A percentile compares a stretch with the other conserved stretches of the same genome.
phyloP scores from a whole-genome alignment of 2,113 vertebrate genomes.

The Sander lucioperca region DNA sequence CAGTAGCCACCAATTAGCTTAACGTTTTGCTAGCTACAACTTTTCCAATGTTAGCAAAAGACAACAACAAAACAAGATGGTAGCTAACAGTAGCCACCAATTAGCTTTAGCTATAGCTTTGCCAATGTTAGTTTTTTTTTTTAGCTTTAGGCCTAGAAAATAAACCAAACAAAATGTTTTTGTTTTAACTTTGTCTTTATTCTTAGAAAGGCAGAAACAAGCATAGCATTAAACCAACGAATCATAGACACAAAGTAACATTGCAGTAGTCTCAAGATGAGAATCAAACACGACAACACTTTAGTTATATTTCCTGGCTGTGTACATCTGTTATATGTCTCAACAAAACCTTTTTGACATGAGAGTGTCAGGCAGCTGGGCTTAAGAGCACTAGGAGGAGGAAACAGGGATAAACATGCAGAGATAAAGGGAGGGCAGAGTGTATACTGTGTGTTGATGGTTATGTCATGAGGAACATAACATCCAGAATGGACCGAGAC shows the following conservation, averaged over 20 bases:
- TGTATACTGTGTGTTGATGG: background rate
- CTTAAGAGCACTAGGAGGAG: too few species aligned
- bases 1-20: background rate
- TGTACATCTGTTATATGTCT: background rate
- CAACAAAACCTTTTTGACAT: background rate
- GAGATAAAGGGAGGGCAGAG: background rate
- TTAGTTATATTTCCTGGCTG: background rate
- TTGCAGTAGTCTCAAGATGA: background rate
- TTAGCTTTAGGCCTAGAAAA: too few species aligned
- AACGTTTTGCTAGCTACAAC: too few species aligned
- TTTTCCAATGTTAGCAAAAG: too few species aligned
- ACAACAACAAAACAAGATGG: too few species aligned
- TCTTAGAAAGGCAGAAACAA: too few species aligned
- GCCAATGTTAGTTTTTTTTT: too few species aligned
- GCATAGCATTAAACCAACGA: too few species aligned
- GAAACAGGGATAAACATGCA: background rate
- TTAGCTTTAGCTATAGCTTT: background rate
- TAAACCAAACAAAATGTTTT: too few species aligned
- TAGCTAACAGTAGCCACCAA: background rate
- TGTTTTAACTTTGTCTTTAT: too few species aligned
- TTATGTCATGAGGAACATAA: slow-evolving; percentile 31
- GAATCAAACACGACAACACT: background rate
- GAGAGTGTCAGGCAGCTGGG: too few species aligned
- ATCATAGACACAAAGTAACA: too few species aligned
- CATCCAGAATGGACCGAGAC: slow-evolving; percentile 2